These are phyloP conservation scores for Melikaiella ostensackeni DNA, from an alignment of 2,888 invertebrate species.

Conservation along the genomic window DNA sequence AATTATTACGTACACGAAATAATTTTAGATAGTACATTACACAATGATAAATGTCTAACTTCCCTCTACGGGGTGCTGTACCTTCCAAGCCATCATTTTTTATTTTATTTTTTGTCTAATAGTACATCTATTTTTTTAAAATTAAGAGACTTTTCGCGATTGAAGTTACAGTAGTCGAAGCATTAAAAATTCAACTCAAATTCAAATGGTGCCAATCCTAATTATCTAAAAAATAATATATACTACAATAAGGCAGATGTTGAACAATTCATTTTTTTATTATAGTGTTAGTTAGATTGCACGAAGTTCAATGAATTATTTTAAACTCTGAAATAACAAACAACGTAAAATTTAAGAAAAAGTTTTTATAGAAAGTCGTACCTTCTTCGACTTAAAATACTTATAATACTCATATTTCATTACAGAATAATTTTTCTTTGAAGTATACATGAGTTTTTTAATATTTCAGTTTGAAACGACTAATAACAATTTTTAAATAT, in stretches of 20 bases:
- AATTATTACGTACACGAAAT: conserved; percentile 70
- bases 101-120: conserved; percentile 28
- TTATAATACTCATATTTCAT: background rate
- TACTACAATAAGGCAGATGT: too few species aligned
- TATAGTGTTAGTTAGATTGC: background rate
- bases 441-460: too few species aligned
- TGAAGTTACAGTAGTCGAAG: too few species aligned
- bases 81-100: conserved; percentile 39
- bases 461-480: too few species aligned
- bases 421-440: too few species aligned
- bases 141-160: too few species aligned
- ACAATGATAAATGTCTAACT: conserved; percentile 73
- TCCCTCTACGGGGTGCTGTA: background rate
- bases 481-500: too few species aligned
- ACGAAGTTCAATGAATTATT: background rate
- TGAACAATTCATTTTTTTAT: background rate
- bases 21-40: conserved; percentile 74
- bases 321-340: background rate
- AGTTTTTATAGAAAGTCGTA: background rate
- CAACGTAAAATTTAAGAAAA: background rate
- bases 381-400: background rate
- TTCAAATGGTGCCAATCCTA: too few species aligned
- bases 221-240: too few species aligned
- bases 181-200: too few species aligned
- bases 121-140: background rate